Evolutionary conservation across 2,888 invertebrate species (phyloP).

Genomic region (Bembecia ichneumoniformis): DNA sequence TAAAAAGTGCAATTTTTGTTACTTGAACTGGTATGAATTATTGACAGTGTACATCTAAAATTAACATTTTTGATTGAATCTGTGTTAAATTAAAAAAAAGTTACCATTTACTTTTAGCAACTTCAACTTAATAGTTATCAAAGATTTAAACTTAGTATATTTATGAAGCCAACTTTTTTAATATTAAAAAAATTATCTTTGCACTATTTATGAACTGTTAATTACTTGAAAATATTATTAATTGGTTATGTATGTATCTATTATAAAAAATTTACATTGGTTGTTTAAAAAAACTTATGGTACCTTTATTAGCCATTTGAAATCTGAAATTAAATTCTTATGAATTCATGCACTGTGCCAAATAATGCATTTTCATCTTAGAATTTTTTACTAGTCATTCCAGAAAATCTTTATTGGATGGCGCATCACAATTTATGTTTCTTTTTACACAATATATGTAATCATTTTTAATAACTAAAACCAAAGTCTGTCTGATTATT

Average conservation of each 20-base stretch:
- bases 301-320: no score
- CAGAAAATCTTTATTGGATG: no score
- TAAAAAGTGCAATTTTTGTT: no score
- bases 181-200: not conserved
- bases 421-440: no score
- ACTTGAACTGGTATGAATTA: no score
- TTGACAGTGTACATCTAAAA: no score
- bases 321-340: constrained; percentile 10
- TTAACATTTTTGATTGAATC: not conserved
- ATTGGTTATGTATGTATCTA: not conserved
- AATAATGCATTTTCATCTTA: constrained; percentile 15
- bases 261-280: not conserved
- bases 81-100: constrained; percentile 4
- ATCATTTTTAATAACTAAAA: no score
- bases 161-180: not conserved
- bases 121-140: constrained; percentile 3
- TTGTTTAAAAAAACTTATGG: not conserved
- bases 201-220: not conserved
- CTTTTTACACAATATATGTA: no score
- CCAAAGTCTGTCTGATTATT: no score
- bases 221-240: not conserved
- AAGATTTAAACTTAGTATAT: not conserved
- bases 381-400: no score
- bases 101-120: constrained; percentile 7
- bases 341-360: constrained; percentile 29